Percentiles rank a stretch among this genome's conserved stretches.
phyloP scores from a whole-genome alignment of 2,888 invertebrate genomes.

The Ferdinandea cuprea region DNA sequence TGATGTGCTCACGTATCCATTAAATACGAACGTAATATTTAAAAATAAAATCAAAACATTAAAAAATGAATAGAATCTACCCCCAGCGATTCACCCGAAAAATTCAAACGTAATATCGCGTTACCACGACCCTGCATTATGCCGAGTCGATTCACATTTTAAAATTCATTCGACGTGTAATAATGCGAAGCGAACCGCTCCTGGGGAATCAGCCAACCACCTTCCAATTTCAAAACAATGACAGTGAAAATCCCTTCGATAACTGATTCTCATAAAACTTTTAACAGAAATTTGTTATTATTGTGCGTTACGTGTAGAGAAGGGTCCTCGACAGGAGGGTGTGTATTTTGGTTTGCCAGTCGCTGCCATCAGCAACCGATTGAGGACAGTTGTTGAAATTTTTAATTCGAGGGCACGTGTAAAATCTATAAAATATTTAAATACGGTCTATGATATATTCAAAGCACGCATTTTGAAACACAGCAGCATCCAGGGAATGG shows the following conservation, averaged over 20 bases:
- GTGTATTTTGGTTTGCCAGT: neutral
- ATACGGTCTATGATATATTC: conserved; percentile 11
- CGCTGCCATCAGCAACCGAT: neutral
- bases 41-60: neutral
- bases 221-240: conserved; percentile 45
- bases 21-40: neutral
- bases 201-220: conserved; percentile 1
- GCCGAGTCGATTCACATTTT: conserved; percentile 10
- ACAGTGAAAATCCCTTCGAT: conserved; percentile 25
- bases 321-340: too few species aligned
- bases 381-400: conserved; percentile 12
- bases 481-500: neutral
- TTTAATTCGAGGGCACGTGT: conserved; percentile 38
- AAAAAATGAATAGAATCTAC: conserved; percentile 10
- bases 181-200: conserved; percentile 3
- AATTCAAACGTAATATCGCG: neutral
- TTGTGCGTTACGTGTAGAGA: conserved; percentile 18
- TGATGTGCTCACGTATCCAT: neutral
- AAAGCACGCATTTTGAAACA: conserved; percentile 14
- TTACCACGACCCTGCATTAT: neutral
- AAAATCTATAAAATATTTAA: conserved; percentile 41
- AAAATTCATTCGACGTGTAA: conserved; percentile 42
- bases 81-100: neutral
- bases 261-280: conserved; percentile 48
- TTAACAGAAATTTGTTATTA: conserved; percentile 39